These are phyloP conservation scores for Apistogramma diplotaenia DNA, from an alignment of 2,113 vertebrate species.

Conservation along the genomic window DNA sequence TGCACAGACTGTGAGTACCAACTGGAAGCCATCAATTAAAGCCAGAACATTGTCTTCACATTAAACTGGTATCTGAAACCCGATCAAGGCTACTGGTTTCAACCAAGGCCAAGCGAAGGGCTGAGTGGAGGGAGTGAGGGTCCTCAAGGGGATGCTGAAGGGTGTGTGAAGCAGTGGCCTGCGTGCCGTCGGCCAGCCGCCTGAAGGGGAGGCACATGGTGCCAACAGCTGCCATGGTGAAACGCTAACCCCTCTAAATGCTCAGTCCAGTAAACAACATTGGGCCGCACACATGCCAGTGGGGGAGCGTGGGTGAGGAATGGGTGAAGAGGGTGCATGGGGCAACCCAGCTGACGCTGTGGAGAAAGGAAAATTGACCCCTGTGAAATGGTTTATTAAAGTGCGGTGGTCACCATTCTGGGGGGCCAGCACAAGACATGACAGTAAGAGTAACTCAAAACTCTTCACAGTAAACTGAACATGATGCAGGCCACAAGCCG, in stretches of 20 bases:
- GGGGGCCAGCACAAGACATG: conserved; percentile 51
- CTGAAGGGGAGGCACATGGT: conserved; percentile 71
- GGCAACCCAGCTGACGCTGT: conserved; percentile 70
- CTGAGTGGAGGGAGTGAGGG: conserved; percentile 29
- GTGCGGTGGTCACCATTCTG: conserved; percentile 58
- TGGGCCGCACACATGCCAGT: conserved; percentile 70
- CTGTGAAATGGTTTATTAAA: conserved; percentile 73
- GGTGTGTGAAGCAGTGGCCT: conserved; percentile 69
- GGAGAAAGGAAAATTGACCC: conserved; percentile 75
- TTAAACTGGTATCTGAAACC: conserved; percentile 61
- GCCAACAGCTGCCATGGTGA: conserved; percentile 75
- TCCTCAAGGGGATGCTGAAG: conserved; percentile 61
- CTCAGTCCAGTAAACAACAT: conserved; percentile 69
- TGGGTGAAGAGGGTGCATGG: conserved; percentile 53
- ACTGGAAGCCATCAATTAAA: conserved; percentile 49
- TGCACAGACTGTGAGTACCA: not conserved
- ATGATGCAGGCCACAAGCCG: conserved; percentile 37
- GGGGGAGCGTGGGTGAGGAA: conserved; percentile 55
- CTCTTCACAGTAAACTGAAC: conserved; percentile 40
- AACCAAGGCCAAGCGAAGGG: conserved; percentile 48
- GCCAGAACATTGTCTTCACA: conserved; percentile 51
- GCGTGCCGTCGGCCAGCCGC: conserved; percentile 74
- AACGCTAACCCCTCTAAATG: conserved; percentile 75
- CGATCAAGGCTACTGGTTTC: conserved; percentile 50
- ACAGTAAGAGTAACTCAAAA: conserved; percentile 61